Conservation (phyloP, 2,888 invertebrate genomes). For the Ellobium chinense region DNA sequence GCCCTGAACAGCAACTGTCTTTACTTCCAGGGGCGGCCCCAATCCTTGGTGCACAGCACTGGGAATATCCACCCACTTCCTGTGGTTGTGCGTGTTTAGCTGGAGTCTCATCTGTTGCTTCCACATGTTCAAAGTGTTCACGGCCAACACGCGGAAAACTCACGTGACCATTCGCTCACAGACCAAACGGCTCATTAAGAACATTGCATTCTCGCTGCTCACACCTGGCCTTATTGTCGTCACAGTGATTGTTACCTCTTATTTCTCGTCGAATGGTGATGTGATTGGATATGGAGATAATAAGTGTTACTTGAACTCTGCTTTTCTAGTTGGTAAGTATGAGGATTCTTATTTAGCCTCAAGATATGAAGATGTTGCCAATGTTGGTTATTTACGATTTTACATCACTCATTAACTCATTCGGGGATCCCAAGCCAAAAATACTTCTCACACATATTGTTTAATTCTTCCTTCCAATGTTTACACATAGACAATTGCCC, state of each 20-base stretch:
- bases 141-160: neutral
- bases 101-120: conserved; percentile 26
- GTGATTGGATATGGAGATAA: conserved; percentile 8
- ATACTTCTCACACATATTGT: too few relatives aligned
- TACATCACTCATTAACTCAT: too few relatives aligned
- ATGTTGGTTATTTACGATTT: too few relatives aligned
- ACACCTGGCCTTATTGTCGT: neutral
- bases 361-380: too few relatives aligned
- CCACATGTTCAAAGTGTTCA: conserved; percentile 20
- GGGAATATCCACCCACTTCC: conserved; percentile 13
- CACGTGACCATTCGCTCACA: neutral
- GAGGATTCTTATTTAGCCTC: too few relatives aligned
- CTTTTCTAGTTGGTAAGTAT: conserved; percentile 3
- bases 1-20: too few relatives aligned
- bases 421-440: too few relatives aligned
- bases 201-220: neutral
- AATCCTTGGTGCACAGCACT: neutral
- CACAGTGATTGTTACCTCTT: neutral
- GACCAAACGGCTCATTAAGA: neutral
- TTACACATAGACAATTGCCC: too few relatives aligned
- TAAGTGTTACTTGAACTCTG: neutral
- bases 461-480: too few relatives aligned
- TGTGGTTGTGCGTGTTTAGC: conserved; percentile 1
- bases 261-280: neutral
- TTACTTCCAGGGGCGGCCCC: too few relatives aligned